Evolutionary conservation across 2,888 invertebrate species (phyloP).

Genomic region (Electrophaes corylata): DNA sequence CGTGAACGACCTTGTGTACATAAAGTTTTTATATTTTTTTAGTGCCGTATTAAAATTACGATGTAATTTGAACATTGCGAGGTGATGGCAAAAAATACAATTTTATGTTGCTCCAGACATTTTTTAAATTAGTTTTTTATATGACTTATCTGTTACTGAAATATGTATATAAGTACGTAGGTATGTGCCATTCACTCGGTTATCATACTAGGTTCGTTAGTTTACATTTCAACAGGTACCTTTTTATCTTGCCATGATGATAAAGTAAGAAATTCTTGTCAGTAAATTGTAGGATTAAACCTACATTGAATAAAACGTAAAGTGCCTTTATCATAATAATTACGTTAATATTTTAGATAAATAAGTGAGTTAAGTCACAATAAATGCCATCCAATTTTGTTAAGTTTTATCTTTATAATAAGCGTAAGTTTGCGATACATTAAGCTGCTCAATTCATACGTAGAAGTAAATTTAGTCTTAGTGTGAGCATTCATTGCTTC

Average conservation of each 20-base stretch:
- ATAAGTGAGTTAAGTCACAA: constrained; percentile 83
- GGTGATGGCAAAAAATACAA: constrained; percentile 63
- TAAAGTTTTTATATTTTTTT: constrained; percentile 56
- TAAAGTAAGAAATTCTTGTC: constrained; percentile 82
- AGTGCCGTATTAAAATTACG: constrained; percentile 75
- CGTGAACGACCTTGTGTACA: constrained; percentile 71
- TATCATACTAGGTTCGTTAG: constrained; percentile 78
- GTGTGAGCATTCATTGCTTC: constrained; percentile 60
- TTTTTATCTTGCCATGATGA: constrained; percentile 84
- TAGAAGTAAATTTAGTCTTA: constrained; percentile 72
- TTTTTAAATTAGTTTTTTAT: constrained; percentile 5
- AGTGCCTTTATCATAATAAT: constrained; percentile 81
- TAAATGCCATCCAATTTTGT: constrained; percentile 84
- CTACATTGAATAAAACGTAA: constrained; percentile 70
- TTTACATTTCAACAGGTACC: constrained; percentile 82
- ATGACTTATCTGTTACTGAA: constrained; percentile 29
- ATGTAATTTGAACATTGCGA: constrained; percentile 58
- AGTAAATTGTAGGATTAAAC: constrained; percentile 65
- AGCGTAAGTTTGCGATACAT: constrained; percentile 73
- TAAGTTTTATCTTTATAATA: constrained; percentile 72
- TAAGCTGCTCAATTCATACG: constrained; percentile 83
- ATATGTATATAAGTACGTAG: constrained; percentile 53
- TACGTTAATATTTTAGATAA: constrained; percentile 69
- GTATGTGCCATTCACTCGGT: constrained; percentile 82
- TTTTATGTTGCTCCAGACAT: constrained; percentile 14